Conservation (phyloP, 2,888 invertebrate genomes). For the Myopa testacea region DNA sequence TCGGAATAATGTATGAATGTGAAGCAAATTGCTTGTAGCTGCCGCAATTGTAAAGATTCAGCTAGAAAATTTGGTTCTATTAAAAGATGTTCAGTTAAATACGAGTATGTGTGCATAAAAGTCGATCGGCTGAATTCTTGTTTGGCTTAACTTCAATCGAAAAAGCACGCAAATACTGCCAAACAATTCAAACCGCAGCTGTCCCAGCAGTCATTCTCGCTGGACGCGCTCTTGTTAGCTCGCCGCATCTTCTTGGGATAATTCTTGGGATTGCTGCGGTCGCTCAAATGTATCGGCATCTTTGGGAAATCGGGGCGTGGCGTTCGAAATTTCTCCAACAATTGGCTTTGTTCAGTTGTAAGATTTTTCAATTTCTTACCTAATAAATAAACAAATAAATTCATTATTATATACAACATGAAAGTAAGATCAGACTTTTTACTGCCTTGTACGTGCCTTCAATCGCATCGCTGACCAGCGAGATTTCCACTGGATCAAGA, state of each 20-base stretch:
- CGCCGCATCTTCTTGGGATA: constrained; percentile 68
- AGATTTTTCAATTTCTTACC: constrained; percentile 65
- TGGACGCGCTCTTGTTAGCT: constrained; percentile 58
- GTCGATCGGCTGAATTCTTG: background rate
- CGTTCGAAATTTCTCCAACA: constrained; percentile 65
- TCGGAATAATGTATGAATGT: background rate
- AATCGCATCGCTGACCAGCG: constrained; percentile 62
- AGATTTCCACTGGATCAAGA: constrained; percentile 62
- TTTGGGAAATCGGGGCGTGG: constrained; percentile 65
- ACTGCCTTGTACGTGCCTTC: constrained; percentile 54
- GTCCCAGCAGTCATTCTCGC: constrained; percentile 66
- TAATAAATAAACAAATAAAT: constrained; percentile 36
- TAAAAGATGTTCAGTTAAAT: background rate
- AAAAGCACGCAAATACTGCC: constrained; percentile 67
- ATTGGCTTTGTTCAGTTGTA: constrained; percentile 64
- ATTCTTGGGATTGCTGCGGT: constrained; percentile 67
- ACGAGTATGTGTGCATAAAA: background rate
- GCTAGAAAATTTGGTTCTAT: background rate
- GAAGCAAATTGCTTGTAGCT: background rate
- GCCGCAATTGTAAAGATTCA: background rate
- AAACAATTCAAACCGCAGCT: constrained; percentile 66
- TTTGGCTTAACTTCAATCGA: constrained; percentile 60
- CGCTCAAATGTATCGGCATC: constrained; percentile 68
- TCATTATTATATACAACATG: background rate
- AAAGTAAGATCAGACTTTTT: background rate